phyloP scores from a whole-genome alignment of 1,140 invertebrate genomes.

The Varroa destructor region DNA sequence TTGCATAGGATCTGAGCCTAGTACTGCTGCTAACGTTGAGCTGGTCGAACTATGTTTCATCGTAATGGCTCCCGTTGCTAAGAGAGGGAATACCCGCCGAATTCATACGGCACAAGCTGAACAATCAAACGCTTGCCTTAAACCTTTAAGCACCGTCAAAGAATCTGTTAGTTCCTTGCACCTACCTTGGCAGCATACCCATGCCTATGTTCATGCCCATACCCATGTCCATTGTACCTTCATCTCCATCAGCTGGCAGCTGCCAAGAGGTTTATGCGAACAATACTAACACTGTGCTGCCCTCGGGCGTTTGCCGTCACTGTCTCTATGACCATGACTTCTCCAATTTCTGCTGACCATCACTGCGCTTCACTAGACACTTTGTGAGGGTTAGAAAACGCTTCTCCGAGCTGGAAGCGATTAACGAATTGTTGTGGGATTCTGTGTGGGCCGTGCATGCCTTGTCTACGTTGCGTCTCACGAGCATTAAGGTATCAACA shows the following conservation, averaged over 20 bases:
- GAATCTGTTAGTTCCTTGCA: no score
- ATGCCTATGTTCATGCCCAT: no score
- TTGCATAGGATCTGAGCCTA: no score
- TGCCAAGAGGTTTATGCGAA: slow-evolving; percentile 19
- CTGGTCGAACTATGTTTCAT: background rate
- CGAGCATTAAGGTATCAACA: background rate
- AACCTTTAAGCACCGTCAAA: no score
- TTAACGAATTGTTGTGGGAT: background rate
- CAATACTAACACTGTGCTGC: slow-evolving; percentile 4
- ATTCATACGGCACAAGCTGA: no score
- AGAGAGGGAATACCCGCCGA: background rate
- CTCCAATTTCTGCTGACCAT: background rate
- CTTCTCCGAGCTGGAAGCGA: slow-evolving; percentile 27
- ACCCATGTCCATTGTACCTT: no score
- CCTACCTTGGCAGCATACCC: no score
- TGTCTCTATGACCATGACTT: no score
- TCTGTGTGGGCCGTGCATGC: slow-evolving; percentile 14
- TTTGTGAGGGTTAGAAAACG: slow-evolving; percentile 26
- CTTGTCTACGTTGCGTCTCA: slow-evolving; percentile 5
- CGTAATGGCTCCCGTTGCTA: slow-evolving; percentile 21
- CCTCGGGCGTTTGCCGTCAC: no score
- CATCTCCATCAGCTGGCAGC: background rate
- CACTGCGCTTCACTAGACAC: background rate
- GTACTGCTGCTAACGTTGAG: background rate
- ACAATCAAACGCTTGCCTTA: no score